Base-by-base conservation (phyloP, 2,888 invertebrate genomes). In the Rhaphigaster nebulosa region DNA sequence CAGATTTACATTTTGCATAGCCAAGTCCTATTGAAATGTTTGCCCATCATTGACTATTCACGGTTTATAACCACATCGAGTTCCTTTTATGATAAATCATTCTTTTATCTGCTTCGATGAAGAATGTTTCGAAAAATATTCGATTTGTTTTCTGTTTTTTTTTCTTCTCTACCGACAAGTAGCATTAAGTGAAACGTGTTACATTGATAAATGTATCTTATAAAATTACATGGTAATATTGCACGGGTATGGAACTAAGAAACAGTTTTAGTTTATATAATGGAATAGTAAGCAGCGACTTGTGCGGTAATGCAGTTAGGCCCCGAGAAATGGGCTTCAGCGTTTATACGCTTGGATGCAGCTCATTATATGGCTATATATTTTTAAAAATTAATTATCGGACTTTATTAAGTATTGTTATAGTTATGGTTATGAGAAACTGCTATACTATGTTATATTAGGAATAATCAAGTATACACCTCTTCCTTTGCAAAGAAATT, bases 221-320 rank as follows among this genome's bases (percentile, higher is more conserved):
- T 70, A 70, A 70, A 70, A 70, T 70, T 70, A 70, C 70, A 70
- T 70, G 70, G 70, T 70, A 70, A 70, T 70, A 38, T 45, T 84
- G 13, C 84, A 84, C 84, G 84, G 84, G n/a, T n/a, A 45, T 41
- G 45, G 84, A n/a, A 45, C 20, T 20, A n/a, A 84, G 10, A 84
- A 84, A 84, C 26, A 41, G n/a, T 84, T 84, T 41, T 26, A 6
- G 26, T 84, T 84, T 84, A 84, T 45, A 45, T 84, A 84, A 84
- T 84, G 26, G 45, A 84, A 45, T 84, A 15, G 84, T 45, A 45
- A 45, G 23, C 13, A 45, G 41, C 26, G 41, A n/a, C 84, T 84
- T 41, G 84, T 84, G 84, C n/a, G 84, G 84, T 84, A 45, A 84
- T 45, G 45, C 12, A 84, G 45, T 8, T 41, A 15, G 38, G 23